Conservation (phyloP, 2,888 invertebrate species). For the Muschampia plurimacula region DNA sequence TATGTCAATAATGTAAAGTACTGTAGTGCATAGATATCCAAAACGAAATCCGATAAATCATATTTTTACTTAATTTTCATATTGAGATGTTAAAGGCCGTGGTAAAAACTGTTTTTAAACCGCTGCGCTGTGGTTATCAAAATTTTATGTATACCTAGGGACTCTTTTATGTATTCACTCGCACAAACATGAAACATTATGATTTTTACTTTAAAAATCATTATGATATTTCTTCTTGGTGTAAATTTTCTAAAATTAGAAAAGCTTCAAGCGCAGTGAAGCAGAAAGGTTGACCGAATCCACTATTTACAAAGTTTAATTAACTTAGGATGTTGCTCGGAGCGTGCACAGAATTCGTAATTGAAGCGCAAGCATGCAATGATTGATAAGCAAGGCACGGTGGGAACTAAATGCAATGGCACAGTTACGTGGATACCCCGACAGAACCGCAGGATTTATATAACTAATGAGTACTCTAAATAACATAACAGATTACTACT, state of each 20-base stretch:
- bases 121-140: not conserved
- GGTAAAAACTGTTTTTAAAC: not conserved
- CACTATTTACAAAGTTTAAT: slow-evolving; percentile 36
- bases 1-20: no score
- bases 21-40: no score
- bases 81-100: no score
- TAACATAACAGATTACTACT: not conserved
- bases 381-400: slow-evolving; percentile 40
- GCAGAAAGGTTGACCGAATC: slow-evolving; percentile 12
- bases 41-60: no score
- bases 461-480: not conserved
- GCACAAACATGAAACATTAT: no score
- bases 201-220: not conserved
- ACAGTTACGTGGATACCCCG: not conserved
- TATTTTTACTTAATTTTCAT: no score
- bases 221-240: not conserved
- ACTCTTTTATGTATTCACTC: no score
- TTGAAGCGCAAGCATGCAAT: slow-evolving; percentile 39
- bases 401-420: not conserved
- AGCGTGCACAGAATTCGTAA: slow-evolving; percentile 39
- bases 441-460: not conserved
- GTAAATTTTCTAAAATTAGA: not conserved
- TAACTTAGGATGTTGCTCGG: slow-evolving; percentile 38
- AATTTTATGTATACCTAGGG: no score
- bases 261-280: slow-evolving; percentile 1